phyloP scores from a whole-genome alignment of 2,797 vertebrate species.

The Avahi laniger region DNA sequence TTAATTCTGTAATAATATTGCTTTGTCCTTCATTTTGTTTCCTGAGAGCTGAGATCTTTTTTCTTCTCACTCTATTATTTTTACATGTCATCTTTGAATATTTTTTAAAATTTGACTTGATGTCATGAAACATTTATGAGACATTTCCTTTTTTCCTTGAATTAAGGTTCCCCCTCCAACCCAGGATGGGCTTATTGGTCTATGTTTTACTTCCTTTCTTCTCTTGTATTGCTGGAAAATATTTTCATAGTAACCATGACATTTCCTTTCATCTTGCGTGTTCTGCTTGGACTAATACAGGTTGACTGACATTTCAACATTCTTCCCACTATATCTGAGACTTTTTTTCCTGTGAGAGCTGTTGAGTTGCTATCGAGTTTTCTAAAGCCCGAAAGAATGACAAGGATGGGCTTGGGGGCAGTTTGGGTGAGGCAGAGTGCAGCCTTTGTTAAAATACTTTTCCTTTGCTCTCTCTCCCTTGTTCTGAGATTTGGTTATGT shows the following conservation, averaged over 20 bases:
- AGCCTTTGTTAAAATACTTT: not conserved
- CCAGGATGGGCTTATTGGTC: not conserved
- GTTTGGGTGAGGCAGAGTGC: not conserved
- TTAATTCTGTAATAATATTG: not conserved
- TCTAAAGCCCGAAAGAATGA: constrained; percentile 42
- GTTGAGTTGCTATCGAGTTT: not conserved
- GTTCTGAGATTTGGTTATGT: not conserved
- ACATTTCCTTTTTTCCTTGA: constrained; percentile 1
- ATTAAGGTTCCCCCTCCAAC: not conserved
- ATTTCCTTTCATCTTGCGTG: not conserved
- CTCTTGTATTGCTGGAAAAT: not conserved
- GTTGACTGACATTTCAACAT: not conserved
- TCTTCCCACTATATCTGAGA: constrained; percentile 32
- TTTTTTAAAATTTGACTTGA: not conserved
- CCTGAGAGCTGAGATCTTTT: not conserved
- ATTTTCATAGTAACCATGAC: constrained; percentile 13
- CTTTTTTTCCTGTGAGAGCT: not conserved
- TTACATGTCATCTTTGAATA: not conserved
- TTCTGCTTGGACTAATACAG: not conserved
- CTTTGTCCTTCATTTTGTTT: not conserved
- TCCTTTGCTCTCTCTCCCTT: not conserved
- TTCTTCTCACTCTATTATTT: not conserved
- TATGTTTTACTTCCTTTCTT: constrained; percentile 11
- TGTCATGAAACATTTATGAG: not conserved
- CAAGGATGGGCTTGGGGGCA: not conserved